A percentile compares a stretch with the other conserved stretches of the same genome.
Evolutionary conservation across 2,113 vertebrate genomes (phyloP).

Genomic region (Tupaia tana): DNA sequence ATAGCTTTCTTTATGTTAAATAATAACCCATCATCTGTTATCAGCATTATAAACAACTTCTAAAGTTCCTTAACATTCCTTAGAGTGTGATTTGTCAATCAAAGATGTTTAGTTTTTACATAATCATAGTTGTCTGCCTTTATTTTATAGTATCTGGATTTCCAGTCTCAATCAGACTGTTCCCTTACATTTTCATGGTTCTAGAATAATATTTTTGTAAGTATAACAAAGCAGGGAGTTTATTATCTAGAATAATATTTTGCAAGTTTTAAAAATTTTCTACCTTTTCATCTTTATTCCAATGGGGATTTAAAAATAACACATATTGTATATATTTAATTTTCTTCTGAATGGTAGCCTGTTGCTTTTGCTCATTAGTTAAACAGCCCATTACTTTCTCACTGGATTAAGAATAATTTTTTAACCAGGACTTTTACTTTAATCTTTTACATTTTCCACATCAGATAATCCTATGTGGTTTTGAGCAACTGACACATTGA

Average conservation of each 20-base stretch:
- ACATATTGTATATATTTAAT: neutral
- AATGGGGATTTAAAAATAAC: neutral
- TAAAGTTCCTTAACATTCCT: neutral
- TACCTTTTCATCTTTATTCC: neutral
- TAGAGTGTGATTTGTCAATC: neutral
- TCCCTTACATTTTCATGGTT: neutral
- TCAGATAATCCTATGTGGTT: neutral
- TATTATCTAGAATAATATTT: neutral
- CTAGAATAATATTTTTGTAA: neutral
- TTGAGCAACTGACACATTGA: neutral
- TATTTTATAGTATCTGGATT: conserved; percentile 4
- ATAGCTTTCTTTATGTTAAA: neutral
- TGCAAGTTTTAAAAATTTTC: neutral
- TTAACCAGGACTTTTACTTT: neutral
- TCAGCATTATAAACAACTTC: neutral
- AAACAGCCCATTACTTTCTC: neutral
- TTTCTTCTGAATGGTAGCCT: neutral
- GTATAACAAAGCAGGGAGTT: too few relatives aligned
- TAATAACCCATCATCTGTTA: neutral
- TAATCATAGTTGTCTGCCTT: neutral
- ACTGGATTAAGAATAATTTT: neutral
- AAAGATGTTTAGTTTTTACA: neutral
- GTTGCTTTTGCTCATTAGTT: neutral
- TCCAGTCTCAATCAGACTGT: neutral
- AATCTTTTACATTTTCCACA: neutral